Conservation (phyloP, 1,140 invertebrate species). For the Ganaspis sp. region DNA sequence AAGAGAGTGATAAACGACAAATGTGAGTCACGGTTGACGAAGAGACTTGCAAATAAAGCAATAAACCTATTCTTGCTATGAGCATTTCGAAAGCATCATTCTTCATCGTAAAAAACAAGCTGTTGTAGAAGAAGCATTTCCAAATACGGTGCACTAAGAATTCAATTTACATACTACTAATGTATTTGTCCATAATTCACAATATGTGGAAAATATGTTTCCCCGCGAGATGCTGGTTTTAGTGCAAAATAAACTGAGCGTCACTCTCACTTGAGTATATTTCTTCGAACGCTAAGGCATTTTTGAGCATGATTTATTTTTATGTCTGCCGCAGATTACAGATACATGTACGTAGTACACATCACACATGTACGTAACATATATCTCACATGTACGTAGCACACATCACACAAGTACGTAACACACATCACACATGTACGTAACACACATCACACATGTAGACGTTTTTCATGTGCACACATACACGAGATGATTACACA, state of each 20-base stretch:
- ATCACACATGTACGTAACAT: no score
- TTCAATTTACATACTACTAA: not conserved
- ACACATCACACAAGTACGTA: no score
- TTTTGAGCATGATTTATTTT: conserved; percentile 5
- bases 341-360: not conserved
- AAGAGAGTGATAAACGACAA: conserved; percentile 8
- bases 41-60: not conserved
- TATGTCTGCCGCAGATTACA: not conserved
- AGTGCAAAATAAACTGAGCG: no score
- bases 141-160: not conserved
- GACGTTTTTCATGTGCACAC: no score
- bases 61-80: not conserved
- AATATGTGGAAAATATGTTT: not conserved
- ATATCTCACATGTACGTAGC: no score
- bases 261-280: not conserved
- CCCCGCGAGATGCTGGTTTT: not conserved
- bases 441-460: no score
- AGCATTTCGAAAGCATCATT: not conserved
- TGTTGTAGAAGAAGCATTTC: not conserved
- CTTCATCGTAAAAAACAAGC: not conserved
- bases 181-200: not conserved
- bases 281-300: not conserved
- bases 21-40: not conserved
- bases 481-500: no score
- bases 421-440: no score